Conservation (phyloP, 1,140 invertebrate genomes). For the Cyclargus thomasi region DNA sequence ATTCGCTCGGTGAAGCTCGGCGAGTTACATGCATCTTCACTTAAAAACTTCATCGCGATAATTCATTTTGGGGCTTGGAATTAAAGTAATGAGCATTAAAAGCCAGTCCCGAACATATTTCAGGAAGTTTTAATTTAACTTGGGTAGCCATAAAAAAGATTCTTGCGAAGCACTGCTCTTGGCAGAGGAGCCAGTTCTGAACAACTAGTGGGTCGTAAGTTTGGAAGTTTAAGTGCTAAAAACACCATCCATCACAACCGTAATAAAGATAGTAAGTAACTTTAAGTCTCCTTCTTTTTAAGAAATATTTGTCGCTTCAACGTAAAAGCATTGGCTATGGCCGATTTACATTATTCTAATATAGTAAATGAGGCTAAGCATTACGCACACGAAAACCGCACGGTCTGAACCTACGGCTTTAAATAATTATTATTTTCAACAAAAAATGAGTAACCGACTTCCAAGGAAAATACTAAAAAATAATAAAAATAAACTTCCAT, state of each 20-base stretch:
- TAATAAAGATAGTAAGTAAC: slow-evolving; percentile 31
- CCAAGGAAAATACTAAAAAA: no score
- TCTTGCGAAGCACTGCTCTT: slow-evolving; percentile 22
- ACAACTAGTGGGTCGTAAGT: slow-evolving; percentile 28
- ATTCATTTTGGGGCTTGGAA: slow-evolving; percentile 6
- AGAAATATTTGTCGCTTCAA: not conserved
- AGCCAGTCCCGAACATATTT: not conserved
- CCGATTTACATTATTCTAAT: no score
- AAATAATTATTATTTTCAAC: no score
- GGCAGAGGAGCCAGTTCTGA: slow-evolving; percentile 28
- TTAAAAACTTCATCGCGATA: slow-evolving; percentile 1
- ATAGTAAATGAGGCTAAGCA: no score
- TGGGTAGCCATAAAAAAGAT: slow-evolving; percentile 16
- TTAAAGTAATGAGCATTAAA: slow-evolving; percentile 11
- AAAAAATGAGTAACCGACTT: no score
- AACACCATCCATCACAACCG: slow-evolving; percentile 26
- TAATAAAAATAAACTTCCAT: no score
- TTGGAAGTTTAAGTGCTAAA: slow-evolving; percentile 28
- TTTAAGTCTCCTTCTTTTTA: slow-evolving; percentile 11
- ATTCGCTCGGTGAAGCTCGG: not conserved
- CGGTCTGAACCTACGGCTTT: no score
- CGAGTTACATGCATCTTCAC: not conserved
- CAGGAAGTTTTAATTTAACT: slow-evolving; percentile 10
- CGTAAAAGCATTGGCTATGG: not conserved
- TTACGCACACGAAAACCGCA: no score